Conservation (phyloP, 2,888 invertebrate genomes). For the Lamellibrachia columna region DNA sequence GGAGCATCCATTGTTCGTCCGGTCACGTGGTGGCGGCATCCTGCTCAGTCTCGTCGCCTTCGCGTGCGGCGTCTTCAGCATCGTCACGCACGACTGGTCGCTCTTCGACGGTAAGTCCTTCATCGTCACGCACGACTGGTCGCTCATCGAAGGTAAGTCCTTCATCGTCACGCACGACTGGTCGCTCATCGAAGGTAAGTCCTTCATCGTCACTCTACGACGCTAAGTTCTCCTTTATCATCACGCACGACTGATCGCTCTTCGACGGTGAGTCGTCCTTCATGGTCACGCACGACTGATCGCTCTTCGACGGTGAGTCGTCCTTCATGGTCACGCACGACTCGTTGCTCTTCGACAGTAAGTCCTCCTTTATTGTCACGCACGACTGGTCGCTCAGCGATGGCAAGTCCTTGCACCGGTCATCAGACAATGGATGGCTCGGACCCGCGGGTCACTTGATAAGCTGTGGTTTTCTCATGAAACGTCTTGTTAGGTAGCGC, state of each 20-base stretch:
- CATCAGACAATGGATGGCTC: too few relatives aligned
- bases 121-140: neutral
- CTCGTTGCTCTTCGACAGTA: slow-evolving; percentile 21
- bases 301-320: slow-evolving; percentile 23
- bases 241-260: neutral
- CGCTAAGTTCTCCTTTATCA: slow-evolving; percentile 13
- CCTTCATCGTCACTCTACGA: neutral
- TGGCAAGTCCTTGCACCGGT: slow-evolving; percentile 16
- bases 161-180: neutral
- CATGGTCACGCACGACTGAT: slow-evolving; percentile 30
- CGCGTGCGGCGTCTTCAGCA: slow-evolving; percentile 29
- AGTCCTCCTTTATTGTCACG: neutral
- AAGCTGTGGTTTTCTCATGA: too few relatives aligned
- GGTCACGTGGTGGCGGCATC: slow-evolving; percentile 54
- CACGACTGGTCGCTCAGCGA: neutral
- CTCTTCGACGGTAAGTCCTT: slow-evolving; percentile 27
- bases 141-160: slow-evolving; percentile 22
- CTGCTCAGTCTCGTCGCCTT: slow-evolving; percentile 52
- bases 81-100: slow-evolving; percentile 31
- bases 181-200: slow-evolving; percentile 23
- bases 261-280: slow-evolving; percentile 23
- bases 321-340: neutral
- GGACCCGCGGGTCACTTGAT: too few relatives aligned
- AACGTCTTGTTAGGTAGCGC: too few relatives aligned
- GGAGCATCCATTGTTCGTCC: slow-evolving; percentile 59